Base-by-base conservation (phyloP, 2,797 vertebrate species). In the Centroberyx gerrardi region DNA sequence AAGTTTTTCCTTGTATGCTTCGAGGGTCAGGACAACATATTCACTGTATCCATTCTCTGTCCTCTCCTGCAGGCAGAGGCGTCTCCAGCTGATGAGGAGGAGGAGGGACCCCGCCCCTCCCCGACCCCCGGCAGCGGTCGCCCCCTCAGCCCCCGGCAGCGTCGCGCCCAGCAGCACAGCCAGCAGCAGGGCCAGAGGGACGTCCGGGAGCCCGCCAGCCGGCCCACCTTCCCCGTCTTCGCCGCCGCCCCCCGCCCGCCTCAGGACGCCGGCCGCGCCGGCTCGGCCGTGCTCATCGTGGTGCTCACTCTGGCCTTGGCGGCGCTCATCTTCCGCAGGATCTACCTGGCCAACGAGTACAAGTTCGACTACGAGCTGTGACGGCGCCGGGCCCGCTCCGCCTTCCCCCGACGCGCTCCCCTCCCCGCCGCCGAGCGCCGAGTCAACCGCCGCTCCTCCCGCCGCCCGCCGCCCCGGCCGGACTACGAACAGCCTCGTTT, bases 311-410 rank as follows among this genome's bases (percentile, higher is more conserved):
- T 99, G 53, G 97, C 96, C 0, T 90, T 99, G 73, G 97, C 97
- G 12, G 97, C 95, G 0, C 97, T 99, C 77, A 96, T 99, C 90
- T 98, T 99, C 84, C 97, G 98, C 73, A 95, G 98, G 81, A 96
- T 99, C 93, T 99, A 96, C 89, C 87, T 99, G 91, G 95, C 97
- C 67, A 95, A 99, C 0, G 97, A 99, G 84, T 98, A 97, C 83
- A 95, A 97, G 87, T 98, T 99, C 78, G 96, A 97, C 91, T 97
- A 96, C 58, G 97, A 99, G 85, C 95, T 99, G 75, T 99, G 95
- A 95, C 76, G n/a, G 4, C 12, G 9, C 27, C 40, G n/a, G n/a
- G 15, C 38, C 28, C 36, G 17, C 22, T 13, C 27, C 15, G 51
- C 46, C 62, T 40, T 8, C 56, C 56, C 27, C 0, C 1, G 5